Percentiles rank a stretch among this genome's conserved stretches.
These are phyloP conservation scores for Toxotes chatareus DNA, from an alignment of 2,113 vertebrate species.

Conservation along the genomic window DNA sequence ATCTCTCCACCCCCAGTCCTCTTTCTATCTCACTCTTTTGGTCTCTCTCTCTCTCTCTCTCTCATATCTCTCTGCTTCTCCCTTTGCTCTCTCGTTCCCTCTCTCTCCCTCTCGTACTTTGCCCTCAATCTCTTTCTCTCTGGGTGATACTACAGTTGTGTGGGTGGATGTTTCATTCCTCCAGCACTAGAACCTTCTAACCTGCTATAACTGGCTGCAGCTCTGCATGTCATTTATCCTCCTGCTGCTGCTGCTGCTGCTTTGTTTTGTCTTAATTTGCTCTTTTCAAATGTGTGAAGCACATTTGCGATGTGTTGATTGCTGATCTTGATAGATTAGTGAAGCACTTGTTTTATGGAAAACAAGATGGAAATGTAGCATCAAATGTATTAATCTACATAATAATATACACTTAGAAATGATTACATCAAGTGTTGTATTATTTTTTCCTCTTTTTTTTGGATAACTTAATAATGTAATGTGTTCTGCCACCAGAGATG, in stretches of 20 bases:
- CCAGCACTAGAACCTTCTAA: slow-evolving; percentile 21
- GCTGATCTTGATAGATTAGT: not conserved
- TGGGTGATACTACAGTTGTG: slow-evolving; percentile 37
- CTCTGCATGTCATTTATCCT: not conserved
- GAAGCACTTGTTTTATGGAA: not conserved
- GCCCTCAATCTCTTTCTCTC: slow-evolving; percentile 28
- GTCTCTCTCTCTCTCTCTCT: slow-evolving; percentile 23
- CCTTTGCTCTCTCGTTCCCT: slow-evolving; percentile 1
- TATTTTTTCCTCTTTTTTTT: no score
- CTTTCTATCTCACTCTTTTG: slow-evolving; percentile 13
- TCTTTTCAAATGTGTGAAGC: not conserved
- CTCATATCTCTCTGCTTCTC: not conserved
- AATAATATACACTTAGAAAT: no score
- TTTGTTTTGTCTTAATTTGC: not conserved
- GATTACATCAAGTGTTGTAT: no score
- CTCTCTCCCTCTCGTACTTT: slow-evolving; percentile 11
- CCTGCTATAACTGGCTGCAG: slow-evolving; percentile 35
- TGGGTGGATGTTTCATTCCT: slow-evolving; percentile 49
- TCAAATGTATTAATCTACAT: no score
- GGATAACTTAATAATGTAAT: no score
- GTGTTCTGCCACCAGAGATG: no score
- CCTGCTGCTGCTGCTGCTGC: not conserved
- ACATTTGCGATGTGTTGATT: not conserved
- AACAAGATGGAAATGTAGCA: not conserved
- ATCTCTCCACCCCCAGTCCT: slow-evolving; percentile 38